Evolutionary conservation across 2,113 vertebrate genomes (phyloP).

Genomic region (Calyptomena viridis): DNA sequence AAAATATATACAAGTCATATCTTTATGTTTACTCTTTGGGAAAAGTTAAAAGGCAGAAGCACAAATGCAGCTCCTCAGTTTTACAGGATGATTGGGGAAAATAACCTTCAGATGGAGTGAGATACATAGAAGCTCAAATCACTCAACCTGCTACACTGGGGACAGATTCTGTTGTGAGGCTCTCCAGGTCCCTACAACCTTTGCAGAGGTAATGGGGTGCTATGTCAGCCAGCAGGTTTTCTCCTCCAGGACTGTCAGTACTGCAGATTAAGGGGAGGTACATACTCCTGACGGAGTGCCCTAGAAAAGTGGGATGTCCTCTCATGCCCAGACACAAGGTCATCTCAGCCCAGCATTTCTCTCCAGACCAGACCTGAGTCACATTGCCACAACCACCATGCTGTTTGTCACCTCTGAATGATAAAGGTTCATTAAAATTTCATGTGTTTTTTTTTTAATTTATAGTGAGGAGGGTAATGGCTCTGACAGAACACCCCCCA

Average conservation of each 20-base stretch:
- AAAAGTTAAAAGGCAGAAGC: not conserved
- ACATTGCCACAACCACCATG: fast-evolving
- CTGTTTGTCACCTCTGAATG: fast-evolving
- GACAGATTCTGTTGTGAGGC: not conserved
- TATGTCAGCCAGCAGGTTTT: not conserved
- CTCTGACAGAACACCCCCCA: not conserved
- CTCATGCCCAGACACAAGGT: fast-evolving
- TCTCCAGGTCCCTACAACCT: not conserved
- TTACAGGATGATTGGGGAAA: not conserved
- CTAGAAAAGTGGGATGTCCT: not conserved
- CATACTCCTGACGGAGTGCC: not conserved
- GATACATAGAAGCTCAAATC: not conserved
- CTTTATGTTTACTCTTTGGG: not conserved
- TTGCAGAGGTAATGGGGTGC: not conserved
- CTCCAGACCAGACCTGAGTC: fast-evolving
- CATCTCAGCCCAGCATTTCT: not conserved
- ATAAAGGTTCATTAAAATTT: not conserved
- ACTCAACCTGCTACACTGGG: not conserved
- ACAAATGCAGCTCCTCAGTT: not conserved
- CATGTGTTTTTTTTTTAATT: not conserved
- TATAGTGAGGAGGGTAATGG: fast-evolving
- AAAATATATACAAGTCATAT: not conserved
- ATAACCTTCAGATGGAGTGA: not conserved
- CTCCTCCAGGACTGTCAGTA: not conserved
- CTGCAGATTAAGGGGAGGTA: not conserved